These are phyloP conservation scores for Cotesia glomerata DNA, from an alignment of 1,140 invertebrate genomes.

Conservation along the genomic window DNA sequence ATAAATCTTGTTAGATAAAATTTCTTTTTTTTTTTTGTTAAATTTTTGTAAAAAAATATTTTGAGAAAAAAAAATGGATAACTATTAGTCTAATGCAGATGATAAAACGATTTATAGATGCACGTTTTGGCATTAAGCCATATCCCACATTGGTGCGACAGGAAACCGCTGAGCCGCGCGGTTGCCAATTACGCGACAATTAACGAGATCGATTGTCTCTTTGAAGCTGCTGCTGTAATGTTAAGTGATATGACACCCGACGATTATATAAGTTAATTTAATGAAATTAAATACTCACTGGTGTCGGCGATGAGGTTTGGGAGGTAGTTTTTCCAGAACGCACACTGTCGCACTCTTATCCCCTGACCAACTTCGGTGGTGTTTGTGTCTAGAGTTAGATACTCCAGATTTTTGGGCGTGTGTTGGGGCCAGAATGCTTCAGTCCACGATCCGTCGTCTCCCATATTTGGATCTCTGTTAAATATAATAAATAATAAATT, in stretches of 20 bases:
- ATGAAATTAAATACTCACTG: conserved; percentile 63
- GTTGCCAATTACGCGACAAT: conserved; percentile 14
- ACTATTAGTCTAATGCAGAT: not conserved
- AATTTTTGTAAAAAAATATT: no score
- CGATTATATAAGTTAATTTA: not conserved
- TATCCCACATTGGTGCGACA: conserved; percentile 1
- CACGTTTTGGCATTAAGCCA: conserved; percentile 14
- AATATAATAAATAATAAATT: conserved; percentile 7
- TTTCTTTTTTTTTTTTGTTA: not conserved
- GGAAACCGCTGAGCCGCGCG: conserved; percentile 10
- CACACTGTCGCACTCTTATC: conserved; percentile 87
- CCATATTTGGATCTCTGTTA: conserved; percentile 71
- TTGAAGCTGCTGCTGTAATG: not conserved
- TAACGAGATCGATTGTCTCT: conserved; percentile 17
- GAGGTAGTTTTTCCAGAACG: conserved; percentile 95
- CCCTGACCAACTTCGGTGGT: conserved; percentile 82
- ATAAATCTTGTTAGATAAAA: not conserved
- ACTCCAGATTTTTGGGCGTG: conserved; percentile 82
- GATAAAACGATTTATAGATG: conserved; percentile 6
- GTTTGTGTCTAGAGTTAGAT: conserved; percentile 83
- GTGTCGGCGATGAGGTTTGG: conserved; percentile 83
- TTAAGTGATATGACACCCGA: not conserved
- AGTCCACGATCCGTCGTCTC: conserved; percentile 71
- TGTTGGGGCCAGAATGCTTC: conserved; percentile 85
- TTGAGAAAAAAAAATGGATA: no score